phyloP scores from a whole-genome alignment of 2,797 vertebrate species.

The Micrastur ruficollis region DNA sequence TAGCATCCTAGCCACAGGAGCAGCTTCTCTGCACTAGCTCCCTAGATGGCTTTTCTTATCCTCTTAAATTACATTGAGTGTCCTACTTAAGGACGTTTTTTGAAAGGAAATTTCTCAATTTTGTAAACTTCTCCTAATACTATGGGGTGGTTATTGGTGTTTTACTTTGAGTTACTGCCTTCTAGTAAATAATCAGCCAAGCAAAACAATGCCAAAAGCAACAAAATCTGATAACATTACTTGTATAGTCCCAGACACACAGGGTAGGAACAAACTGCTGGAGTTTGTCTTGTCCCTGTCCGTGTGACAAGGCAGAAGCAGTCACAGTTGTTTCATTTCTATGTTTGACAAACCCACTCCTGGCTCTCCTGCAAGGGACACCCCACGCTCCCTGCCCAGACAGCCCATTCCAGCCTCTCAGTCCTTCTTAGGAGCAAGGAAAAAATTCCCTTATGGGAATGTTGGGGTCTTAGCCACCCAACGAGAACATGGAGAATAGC shows the following conservation, averaged over 20 bases:
- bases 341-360: not conserved
- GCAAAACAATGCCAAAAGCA: not conserved
- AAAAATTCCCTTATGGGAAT: not conserved
- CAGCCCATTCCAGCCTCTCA: not conserved
- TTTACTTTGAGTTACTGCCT: not conserved
- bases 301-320: not conserved
- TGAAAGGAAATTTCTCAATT: not conserved
- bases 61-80: not conserved
- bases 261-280: not conserved
- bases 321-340: not conserved
- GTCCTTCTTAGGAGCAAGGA: not conserved
- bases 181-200: not conserved
- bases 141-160: not conserved
- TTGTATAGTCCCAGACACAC: not conserved
- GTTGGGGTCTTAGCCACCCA: not conserved
- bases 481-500: not conserved
- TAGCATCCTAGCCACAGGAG: not conserved
- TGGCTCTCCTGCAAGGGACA: not conserved
- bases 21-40: not conserved
- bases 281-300: not conserved
- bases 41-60: conserved; percentile 1
- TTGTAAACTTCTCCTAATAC: not conserved
- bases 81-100: not conserved
- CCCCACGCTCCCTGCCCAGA: not conserved
- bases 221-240: not conserved